These are phyloP conservation scores for Talpa occidentalis DNA, from an alignment of 2,113 vertebrate genomes.

Conservation along the genomic window DNA sequence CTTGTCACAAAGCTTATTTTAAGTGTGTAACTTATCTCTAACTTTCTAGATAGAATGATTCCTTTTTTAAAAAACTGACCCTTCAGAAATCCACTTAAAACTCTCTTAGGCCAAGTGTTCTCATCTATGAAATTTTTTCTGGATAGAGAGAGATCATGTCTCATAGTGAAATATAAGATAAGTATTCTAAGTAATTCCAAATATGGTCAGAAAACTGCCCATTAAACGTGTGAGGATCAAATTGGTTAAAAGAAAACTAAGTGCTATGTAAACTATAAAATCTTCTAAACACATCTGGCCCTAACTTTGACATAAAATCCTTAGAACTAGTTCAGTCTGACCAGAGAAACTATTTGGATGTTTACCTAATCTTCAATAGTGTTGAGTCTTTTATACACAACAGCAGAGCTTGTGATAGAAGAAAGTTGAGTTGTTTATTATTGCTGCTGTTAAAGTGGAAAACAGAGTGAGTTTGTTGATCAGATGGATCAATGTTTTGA, in stretches of 20 bases:
- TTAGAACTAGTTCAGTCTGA: neutral
- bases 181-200: slow-evolving; percentile 41
- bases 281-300: neutral
- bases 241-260: slow-evolving; percentile 37
- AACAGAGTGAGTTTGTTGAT: neutral
- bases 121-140: slow-evolving; percentile 30
- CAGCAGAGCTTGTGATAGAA: neutral
- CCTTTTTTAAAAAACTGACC: neutral
- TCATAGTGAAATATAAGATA: slow-evolving; percentile 4
- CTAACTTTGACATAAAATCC: neutral
- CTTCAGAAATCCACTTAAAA: slow-evolving; percentile 43
- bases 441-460: neutral
- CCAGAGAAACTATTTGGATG: neutral
- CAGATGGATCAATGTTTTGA: slow-evolving; percentile 41
- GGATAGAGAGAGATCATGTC: neutral
- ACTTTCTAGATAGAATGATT: neutral
- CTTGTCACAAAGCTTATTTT: slow-evolving; percentile 18
- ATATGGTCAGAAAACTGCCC: neutral
- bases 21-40: neutral
- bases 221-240: neutral
- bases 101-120: neutral
- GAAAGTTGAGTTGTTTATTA: slow-evolving; percentile 18
- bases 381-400: neutral
- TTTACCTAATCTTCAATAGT: neutral
- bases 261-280: neutral